phyloP scores from a whole-genome alignment of 2,888 invertebrate genomes.

The Morpho achilles region DNA sequence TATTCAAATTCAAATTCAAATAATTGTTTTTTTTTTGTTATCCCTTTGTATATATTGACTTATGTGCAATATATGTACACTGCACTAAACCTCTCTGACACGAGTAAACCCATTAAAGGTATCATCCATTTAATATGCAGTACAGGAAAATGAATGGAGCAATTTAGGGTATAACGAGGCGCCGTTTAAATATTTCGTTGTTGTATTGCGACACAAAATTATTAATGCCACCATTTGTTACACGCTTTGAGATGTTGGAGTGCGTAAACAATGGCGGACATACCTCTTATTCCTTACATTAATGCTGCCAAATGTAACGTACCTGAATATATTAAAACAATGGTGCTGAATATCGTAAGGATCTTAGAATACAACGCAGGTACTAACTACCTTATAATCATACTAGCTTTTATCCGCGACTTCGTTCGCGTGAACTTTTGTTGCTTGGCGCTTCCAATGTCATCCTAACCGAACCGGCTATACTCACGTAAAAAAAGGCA shows the following conservation, averaged over 20 bases:
- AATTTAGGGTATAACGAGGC: conserved; percentile 19
- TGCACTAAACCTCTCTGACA: conserved; percentile 42
- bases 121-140: conserved; percentile 38
- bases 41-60: no score
- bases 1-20: no score
- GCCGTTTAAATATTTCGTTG: conserved; percentile 20
- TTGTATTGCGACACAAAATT: conserved; percentile 16
- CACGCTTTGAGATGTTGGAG: conserved; percentile 17
- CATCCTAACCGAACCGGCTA: no score
- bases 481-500: no score
- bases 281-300: conserved; percentile 5
- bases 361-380: no score
- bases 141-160: conserved; percentile 12
- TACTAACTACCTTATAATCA: no score
- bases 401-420: no score
- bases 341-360: neutral
- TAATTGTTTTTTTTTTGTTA: no score
- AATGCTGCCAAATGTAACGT: neutral
- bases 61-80: neutral
- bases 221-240: conserved; percentile 24
- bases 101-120: conserved; percentile 58
- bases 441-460: no score
- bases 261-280: conserved; percentile 10
- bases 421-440: no score
- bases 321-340: neutral